Base-by-base conservation (phyloP, 2,113 vertebrate species). In the Eulemur macaco region DNA sequence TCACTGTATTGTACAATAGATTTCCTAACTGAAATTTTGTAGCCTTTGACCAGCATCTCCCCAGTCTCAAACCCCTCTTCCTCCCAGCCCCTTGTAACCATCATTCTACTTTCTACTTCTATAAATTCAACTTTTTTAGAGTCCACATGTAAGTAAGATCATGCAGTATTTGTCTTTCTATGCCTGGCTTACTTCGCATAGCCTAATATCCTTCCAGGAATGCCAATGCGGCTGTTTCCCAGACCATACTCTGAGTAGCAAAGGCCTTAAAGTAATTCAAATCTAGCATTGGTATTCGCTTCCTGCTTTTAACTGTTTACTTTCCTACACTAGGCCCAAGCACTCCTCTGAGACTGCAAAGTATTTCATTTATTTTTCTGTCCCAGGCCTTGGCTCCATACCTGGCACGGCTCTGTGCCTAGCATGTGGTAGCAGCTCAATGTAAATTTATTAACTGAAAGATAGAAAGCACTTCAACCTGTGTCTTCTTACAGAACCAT, bases 271-370 rank as follows among this genome's bases (percentile, higher is more conserved):
- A 68, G 54, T 25, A 77, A 80, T 93, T 96, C 60, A 64, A 31
- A 50, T 71, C 37, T 15, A 64, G 7, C 31, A 29, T 45, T 56
- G 56, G 42, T 64, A 74, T 69, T 81, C 86, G 34, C 39, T 93
- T 88, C 66, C 71, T 87, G 15, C 23, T 91, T 89, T 89, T 95
- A 77, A 66, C 50, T 92, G 77, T 71, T 63, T 71, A 56, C 86
- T 85, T 87, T 94, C 82, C 58, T 34, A 92, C 56, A 13, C 29
- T 2, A 39, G 66, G 15, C 64, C 82, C 82, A 92, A 92, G 13
- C 5, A 82, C 74, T 81, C 29, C 58, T 94, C 50, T 66, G 58
- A 74, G 52, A 25, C 39, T 83, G 18, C 84, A 37, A 47, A 92
- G 37, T 56, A n/a, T 85, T 58, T 81, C 86, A 64, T 69, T 86